These are phyloP conservation scores for Melanotus villosus DNA, from an alignment of 2,888 invertebrate species.

Conservation along the genomic window DNA sequence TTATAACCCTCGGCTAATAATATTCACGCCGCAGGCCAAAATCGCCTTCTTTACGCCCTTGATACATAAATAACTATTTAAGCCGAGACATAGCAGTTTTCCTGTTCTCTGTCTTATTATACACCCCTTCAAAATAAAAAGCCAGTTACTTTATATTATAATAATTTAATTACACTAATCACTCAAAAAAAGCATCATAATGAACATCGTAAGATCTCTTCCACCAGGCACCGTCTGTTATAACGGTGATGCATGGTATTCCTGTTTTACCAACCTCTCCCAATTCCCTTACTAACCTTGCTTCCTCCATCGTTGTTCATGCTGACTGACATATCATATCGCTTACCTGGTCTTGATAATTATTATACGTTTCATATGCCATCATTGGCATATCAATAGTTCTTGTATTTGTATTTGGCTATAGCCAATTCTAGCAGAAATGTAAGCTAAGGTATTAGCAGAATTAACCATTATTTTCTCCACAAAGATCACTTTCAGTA, in stretches of 20 bases:
- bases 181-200: constrained; percentile 6
- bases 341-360: not conserved
- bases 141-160: not conserved
- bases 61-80: too few relatives aligned
- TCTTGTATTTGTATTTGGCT: not conserved
- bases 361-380: constrained; percentile 3
- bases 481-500: not conserved
- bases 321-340: not conserved
- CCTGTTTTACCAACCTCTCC: not conserved
- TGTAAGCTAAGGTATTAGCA: not conserved
- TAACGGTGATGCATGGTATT: constrained; percentile 5
- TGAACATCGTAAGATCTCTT: constrained; percentile 9
- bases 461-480: not conserved
- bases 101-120: constrained; percentile 4
- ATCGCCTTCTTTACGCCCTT: too few relatives aligned
- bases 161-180: not conserved
- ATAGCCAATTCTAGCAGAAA: constrained; percentile 3
- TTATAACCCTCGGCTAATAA: too few relatives aligned
- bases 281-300: not conserved
- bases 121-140: not conserved
- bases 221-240: not conserved
- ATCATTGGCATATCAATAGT: constrained; percentile 7
- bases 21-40: too few relatives aligned
- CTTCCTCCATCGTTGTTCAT: constrained; percentile 9
- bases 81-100: not conserved